Percentiles rank a stretch among this genome's conserved stretches.
Conservation (phyloP, 2,797 vertebrate genomes). For the Staurois parvus region DNA sequence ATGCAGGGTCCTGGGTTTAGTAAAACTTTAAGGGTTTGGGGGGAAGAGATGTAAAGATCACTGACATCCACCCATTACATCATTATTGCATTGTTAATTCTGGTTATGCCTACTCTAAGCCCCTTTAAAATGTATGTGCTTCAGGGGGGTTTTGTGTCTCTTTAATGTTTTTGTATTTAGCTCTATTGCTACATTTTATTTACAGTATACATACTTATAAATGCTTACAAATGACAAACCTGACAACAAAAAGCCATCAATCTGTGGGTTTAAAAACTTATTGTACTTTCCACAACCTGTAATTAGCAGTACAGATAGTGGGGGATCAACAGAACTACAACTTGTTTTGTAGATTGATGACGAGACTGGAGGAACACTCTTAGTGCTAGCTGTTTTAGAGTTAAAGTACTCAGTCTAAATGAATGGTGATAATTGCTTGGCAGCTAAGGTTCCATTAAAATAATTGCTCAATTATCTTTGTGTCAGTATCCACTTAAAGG, state of each 20-base stretch:
- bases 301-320: slow-evolving; percentile 7
- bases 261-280: background rate
- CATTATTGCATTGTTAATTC: too few relatives aligned
- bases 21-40: too few relatives aligned
- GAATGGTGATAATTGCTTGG: slow-evolving; percentile 43
- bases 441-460: slow-evolving; percentile 41
- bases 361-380: slow-evolving; percentile 4
- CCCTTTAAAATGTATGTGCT: too few relatives aligned
- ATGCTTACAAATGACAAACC: too few relatives aligned
- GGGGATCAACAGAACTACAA: slow-evolving; percentile 29
- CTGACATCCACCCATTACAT: too few relatives aligned
- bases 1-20: too few relatives aligned
- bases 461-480: slow-evolving; percentile 36
- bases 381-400: slow-evolving; percentile 12
- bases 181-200: too few relatives aligned
- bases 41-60: too few relatives aligned
- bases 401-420: slow-evolving; percentile 41
- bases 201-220: too few relatives aligned
- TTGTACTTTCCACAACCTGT: background rate
- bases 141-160: too few relatives aligned
- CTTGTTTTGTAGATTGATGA: slow-evolving; percentile 40
- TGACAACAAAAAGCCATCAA: background rate
- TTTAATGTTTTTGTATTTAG: too few relatives aligned
- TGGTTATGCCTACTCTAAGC: too few relatives aligned
- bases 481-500: slow-evolving; percentile 12